Base-by-base conservation (phyloP, 2,113 vertebrate species). In the Amblyornis subalaris region DNA sequence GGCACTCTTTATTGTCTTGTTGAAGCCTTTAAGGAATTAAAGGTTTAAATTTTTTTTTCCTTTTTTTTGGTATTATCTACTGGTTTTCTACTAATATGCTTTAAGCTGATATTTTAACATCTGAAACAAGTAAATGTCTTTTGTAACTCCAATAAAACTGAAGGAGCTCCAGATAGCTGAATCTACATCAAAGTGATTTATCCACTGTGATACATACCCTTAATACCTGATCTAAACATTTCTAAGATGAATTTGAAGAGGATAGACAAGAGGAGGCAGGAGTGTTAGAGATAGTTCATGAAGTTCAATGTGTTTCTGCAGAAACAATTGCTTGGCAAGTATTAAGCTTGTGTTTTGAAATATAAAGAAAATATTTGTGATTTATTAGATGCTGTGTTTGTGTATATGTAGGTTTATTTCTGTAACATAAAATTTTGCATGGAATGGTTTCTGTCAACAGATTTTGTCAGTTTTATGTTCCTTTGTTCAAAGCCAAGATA, bases 401-500 rank as follows among this genome's bases (percentile, higher is more conserved):
- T 55, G 20, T 85, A 31, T 24, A 6, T 57, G 14, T 36, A 54
- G 45, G 33, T 61, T 33, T 88, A 17, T 71, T 84, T 10, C 4
- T 81, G 23, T 78, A 74, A 57, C 50, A 55, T 26, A 85, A 74
- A 76, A 42, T 69, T 66, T 84, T 92, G 23, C 70, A 58, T 35
- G 0, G 2, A 86, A 50, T 57, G 17, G 45, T 78, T 89, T 88
- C 86, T 91, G 73, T 83, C 64, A 92, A 64, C 20, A 85, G 71
- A 69, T 55, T 62, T 84, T 92, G 76, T 75, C 84, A 75, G 66
- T 76, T 94, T 83, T 96, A 78, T 94, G 45, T 80, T 92, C 8
- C 74, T 86, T 73, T 14, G 17, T 40, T 70, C 25, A 47, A 82
- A 94, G 93, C 96, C 95, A 96, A 79, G 64, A 88, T 91, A 96